Evolutionary conservation across 2,797 vertebrate species (phyloP), one percentile per base, ranked within the genome.

Genomic region (Pogonophryne albipinna): DNA sequence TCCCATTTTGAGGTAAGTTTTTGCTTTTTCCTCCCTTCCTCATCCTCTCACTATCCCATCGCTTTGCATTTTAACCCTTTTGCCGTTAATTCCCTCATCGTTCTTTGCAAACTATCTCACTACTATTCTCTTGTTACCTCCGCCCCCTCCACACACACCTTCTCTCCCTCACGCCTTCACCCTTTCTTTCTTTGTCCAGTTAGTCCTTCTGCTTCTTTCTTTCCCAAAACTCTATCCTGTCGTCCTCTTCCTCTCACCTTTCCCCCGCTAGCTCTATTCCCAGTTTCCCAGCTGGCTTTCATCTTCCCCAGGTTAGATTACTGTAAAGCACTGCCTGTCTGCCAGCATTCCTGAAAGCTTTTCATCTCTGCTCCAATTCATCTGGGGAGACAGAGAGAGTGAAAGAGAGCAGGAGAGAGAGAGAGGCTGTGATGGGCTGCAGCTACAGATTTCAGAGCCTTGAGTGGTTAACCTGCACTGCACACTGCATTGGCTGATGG

Each of bases 261-360:
- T 66, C 19, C 46, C 70, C 61, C 64, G 70, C 59, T 59, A 17
- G 12, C 81, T 87, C 72, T 80, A 86, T 87, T 89, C 88, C 88
- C 90, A 90, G 85, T 71, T 80, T 88, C 91, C 91, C 91, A 85
- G 71, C 77, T 72, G 87, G 88, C 93, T 94, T 94, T 94, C 92
- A 94, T 93, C 92, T 93, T 92, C 90, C 85, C 86, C 91, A 93
- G 93, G 92, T 94, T 93, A 94, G 93, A 95, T 95, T 93, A 94
- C 93, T 89, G 90, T 93, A 93, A 94, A 94, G 90, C 91, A 90
- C 88, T 93, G 89, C 84, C 90, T 92, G 90, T 92, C 94, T 94
- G 91, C 90, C 92, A 92, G 91, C 84, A 90, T 93, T 94, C 92
- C 92, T 92, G 89, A 92, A 94, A 94, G 93, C 92, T 91, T 94